Percentiles rank a stretch among this genome's conserved stretches.
Evolutionary conservation across 1,140 invertebrate species (phyloP).

Genomic region (Ptiloglossa arizonensis): DNA sequence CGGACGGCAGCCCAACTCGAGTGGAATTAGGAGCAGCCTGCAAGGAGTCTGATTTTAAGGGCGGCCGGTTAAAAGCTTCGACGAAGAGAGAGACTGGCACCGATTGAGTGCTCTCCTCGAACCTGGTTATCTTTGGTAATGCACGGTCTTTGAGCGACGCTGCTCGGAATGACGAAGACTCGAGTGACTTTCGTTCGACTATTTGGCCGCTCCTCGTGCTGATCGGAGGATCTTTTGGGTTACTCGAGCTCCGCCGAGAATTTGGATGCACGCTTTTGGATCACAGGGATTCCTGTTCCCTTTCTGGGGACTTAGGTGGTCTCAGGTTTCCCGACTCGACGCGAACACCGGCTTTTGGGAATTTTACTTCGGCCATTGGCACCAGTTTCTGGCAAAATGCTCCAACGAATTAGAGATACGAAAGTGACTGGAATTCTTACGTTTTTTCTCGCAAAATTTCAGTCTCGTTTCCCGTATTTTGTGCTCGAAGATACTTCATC

Average conservation of each 20-base stretch:
- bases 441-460: no score
- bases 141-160: background rate
- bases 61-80: slow-evolving; percentile 21
- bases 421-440: no score
- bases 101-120: slow-evolving; percentile 18
- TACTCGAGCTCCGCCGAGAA: background rate
- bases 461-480: no score
- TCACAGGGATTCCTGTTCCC: background rate
- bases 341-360: no score
- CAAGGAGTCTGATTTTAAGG: slow-evolving; percentile 9
- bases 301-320: background rate
- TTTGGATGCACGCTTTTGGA: background rate
- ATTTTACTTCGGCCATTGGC: no score
- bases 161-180: background rate
- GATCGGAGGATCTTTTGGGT: background rate
- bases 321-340: no score
- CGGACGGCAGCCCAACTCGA: slow-evolving; percentile 12
- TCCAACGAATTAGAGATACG: no score
- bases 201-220: background rate
- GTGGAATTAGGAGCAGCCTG: slow-evolving; percentile 30
- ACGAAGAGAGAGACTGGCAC: slow-evolving; percentile 10
- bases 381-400: no score
- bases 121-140: slow-evolving; percentile 35
- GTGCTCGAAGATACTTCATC: no score
- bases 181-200: background rate